These are phyloP conservation scores for Ptiloglossa arizonensis DNA, from an alignment of 1,140 invertebrate genomes.

Conservation along the genomic window DNA sequence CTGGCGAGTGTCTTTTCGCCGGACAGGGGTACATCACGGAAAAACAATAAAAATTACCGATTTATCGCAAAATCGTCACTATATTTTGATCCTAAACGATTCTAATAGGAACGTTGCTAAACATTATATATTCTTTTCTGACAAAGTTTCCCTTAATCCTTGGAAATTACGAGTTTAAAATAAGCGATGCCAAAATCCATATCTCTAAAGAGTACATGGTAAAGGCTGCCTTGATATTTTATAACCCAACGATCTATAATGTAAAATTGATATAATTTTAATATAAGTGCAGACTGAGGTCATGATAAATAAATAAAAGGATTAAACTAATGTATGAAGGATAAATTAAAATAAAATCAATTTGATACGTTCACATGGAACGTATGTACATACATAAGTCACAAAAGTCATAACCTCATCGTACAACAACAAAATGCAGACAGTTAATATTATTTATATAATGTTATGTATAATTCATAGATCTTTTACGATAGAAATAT, in stretches of 20 bases:
- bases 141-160: not conserved
- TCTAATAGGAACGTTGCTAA: not conserved
- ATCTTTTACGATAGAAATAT: not conserved
- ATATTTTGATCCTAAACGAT: not conserved
- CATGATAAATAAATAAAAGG: not conserved
- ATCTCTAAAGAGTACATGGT: not conserved
- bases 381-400: no score
- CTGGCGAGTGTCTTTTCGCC: constrained; percentile 29
- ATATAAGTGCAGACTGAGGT: not conserved
- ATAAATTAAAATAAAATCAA: not conserved
- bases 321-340: not conserved
- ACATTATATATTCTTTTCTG: not conserved
- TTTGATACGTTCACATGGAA: not conserved
- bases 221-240: constrained; percentile 50
- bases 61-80: not conserved
- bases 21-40: constrained; percentile 17
- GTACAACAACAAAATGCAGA: not conserved
- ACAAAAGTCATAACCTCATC: constrained; percentile 27
- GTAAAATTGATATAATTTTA: constrained; percentile 21
- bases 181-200: constrained; percentile 36
- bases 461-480: not conserved
- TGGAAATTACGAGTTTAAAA: constrained; percentile 36
- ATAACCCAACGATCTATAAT: constrained; percentile 40
- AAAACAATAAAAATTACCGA: constrained; percentile 43
- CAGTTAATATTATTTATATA: not conserved